Evolutionary conservation across 2,797 vertebrate species (phyloP), one percentile per base, ranked within the genome.

Genomic region (Lerista edwardsae): DNA sequence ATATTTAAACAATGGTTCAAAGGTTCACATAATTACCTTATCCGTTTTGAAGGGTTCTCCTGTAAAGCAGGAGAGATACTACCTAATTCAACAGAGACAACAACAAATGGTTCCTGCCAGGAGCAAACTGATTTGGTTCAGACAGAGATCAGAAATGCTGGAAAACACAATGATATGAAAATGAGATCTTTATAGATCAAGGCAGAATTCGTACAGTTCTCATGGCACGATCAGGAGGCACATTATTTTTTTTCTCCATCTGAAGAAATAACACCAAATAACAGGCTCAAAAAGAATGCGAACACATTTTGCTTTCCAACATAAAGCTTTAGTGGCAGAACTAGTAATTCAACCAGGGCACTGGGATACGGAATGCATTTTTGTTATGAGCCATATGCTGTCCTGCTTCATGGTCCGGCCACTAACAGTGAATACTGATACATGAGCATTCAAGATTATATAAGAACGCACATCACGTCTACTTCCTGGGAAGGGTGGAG

Each of bases 1-100:
- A 90, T 87, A 90, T 84, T 87, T 87, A 57, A 91, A 79, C 29
- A 73, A 12, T 86, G 71, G 34, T 84, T 65, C 15, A 88, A 65
- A 12, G 12, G 62, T 68, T 86, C 77, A 81, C 79, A 83, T 83
- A 86, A 74, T 80, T 62, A 75, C 67, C 75, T 75, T 21, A 83
- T 68, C 57, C 68, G 55, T 29, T 75, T 77, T 51, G 17, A 75
- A 2, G 47, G 23, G 9, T 84, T 82, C 29, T 59, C 73, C 67
- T 76, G 78, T 44, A 71, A 71, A 81, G 3, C n/a, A 83, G 67
- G 34, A 72, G 61, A 62, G 3, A 80, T 83, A 57, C 36, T 85
- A 83, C 8, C 71, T 11, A 19, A 47, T 86, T 11, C 68, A 51
- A 77, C 47, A 59, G 55, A 23, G 78, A 65, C 69, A 84, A 75